These are phyloP conservation scores for Chalcosyrphus nemorum DNA, from an alignment of 2,888 invertebrate genomes.

Conservation along the genomic window DNA sequence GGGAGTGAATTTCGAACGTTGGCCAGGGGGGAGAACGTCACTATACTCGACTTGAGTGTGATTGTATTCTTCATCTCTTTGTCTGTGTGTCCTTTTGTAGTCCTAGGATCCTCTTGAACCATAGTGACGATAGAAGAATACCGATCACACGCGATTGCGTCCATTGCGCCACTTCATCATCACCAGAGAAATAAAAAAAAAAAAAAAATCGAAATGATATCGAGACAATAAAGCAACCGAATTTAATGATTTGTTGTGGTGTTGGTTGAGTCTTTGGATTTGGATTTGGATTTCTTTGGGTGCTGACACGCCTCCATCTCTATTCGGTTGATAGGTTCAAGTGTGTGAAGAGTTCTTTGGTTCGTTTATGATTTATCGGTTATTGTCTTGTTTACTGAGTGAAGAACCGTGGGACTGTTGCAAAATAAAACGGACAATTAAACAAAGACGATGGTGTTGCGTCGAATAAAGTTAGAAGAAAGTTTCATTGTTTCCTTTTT, in stretches of 20 bases:
- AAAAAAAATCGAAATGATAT: constrained; percentile 64
- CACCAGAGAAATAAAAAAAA: no score
- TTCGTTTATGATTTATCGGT: constrained; percentile 65
- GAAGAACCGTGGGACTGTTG: constrained; percentile 58
- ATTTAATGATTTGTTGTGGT: constrained; percentile 69
- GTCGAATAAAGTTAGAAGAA: no score
- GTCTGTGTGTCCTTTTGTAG: constrained; percentile 28
- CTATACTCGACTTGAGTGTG: constrained; percentile 34
- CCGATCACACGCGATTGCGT: constrained; percentile 27
- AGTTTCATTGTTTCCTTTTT: no score
- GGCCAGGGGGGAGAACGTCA: constrained; percentile 39
- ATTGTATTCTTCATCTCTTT: constrained; percentile 37
- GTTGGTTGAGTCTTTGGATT: constrained; percentile 55
- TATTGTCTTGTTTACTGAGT: constrained; percentile 58
- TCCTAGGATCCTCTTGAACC: constrained; percentile 30
- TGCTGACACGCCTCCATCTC: constrained; percentile 61
- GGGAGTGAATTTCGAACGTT: constrained; percentile 6
- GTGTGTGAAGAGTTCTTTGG: constrained; percentile 41
- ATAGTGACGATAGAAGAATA: constrained; percentile 33
- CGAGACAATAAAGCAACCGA: constrained; percentile 68
- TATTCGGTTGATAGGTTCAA: constrained; percentile 29
- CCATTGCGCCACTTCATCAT: constrained; percentile 53
- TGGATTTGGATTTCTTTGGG: no score
- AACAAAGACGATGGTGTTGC: not conserved
- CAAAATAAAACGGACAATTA: not conserved